A percentile compares a stretch with the other conserved stretches of the same genome.
These are phyloP conservation scores for Himalopsyche tibetana DNA, from an alignment of 2,888 invertebrate species.

Conservation along the genomic window DNA sequence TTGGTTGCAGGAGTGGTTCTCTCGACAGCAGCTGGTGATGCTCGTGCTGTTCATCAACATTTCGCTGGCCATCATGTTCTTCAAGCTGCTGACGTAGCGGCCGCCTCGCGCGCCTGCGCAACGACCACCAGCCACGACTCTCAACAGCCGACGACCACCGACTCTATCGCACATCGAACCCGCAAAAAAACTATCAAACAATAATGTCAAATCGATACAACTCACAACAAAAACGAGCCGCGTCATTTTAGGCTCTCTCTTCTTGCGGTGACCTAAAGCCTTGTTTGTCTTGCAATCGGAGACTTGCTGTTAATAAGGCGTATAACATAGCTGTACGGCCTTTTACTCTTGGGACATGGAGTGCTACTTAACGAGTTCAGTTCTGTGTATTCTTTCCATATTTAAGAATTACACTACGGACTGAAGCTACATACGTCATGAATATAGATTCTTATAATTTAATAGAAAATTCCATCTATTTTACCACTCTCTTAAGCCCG, in stretches of 20 bases:
- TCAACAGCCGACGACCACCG: not conserved
- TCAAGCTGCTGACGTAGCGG: slow-evolving; percentile 96
- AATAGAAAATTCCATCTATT: too few relatives aligned
- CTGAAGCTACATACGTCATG: too few relatives aligned
- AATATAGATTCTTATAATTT: too few relatives aligned
- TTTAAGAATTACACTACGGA: too few relatives aligned
- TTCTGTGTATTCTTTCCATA: too few relatives aligned
- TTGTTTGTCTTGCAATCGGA: too few relatives aligned
- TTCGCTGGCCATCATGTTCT: slow-evolving; percentile 95
- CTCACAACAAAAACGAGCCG: not conserved
- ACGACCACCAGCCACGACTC: slow-evolving; percentile 40
- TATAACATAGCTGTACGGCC: too few relatives aligned
- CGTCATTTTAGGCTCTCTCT: not conserved
- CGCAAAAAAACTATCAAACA: not conserved
- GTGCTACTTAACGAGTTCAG: too few relatives aligned
- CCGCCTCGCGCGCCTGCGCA: slow-evolving; percentile 71
- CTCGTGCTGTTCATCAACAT: slow-evolving; percentile 95
- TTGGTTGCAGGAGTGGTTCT: slow-evolving; percentile 93
- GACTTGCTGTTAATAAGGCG: too few relatives aligned
- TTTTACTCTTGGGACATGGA: too few relatives aligned
- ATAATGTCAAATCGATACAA: slow-evolving; percentile 18
- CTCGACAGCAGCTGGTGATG: slow-evolving; percentile 95
- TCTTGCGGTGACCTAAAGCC: not conserved
- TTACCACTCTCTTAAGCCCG: too few relatives aligned
- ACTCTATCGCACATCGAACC: slow-evolving; percentile 16